Conservation (phyloP, 2,797 vertebrate genomes). For the Glyptemys insculpta region DNA sequence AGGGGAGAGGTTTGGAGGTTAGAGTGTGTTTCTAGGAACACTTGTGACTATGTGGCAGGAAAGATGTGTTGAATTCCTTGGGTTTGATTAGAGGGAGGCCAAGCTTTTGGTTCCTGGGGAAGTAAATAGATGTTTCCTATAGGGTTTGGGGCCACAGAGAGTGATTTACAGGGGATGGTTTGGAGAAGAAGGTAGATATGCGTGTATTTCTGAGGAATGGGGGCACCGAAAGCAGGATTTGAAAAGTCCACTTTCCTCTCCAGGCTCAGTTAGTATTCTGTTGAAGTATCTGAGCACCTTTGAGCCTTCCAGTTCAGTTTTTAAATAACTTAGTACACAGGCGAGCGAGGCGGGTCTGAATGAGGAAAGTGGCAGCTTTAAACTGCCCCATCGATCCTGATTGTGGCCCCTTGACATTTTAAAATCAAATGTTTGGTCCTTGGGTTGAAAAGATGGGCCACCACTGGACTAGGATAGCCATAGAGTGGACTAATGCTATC, state of each 20-base stretch:
- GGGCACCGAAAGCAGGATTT: fast-evolving
- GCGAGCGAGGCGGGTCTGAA: not conserved
- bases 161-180: not conserved
- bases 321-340: not conserved
- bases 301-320: not conserved
- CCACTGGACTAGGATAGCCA: not conserved
- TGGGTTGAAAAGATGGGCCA: not conserved
- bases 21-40: not conserved
- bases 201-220: not conserved
- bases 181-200: not conserved
- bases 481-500: not conserved
- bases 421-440: not conserved
- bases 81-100: not conserved
- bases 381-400: not conserved
- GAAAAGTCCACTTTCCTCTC: not conserved
- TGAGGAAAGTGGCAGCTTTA: not conserved
- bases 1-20: not conserved
- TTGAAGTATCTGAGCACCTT: not conserved
- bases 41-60: not conserved
- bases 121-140: not conserved
- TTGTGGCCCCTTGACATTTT: not conserved
- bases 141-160: not conserved
- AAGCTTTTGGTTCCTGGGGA: not conserved
- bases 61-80: not conserved
- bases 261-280: not conserved